A percentile compares a stretch with the other conserved stretches of the same genome.
These are phyloP conservation scores for Passer domesticus DNA, from an alignment of 2,113 vertebrate genomes.

Conservation along the genomic window DNA sequence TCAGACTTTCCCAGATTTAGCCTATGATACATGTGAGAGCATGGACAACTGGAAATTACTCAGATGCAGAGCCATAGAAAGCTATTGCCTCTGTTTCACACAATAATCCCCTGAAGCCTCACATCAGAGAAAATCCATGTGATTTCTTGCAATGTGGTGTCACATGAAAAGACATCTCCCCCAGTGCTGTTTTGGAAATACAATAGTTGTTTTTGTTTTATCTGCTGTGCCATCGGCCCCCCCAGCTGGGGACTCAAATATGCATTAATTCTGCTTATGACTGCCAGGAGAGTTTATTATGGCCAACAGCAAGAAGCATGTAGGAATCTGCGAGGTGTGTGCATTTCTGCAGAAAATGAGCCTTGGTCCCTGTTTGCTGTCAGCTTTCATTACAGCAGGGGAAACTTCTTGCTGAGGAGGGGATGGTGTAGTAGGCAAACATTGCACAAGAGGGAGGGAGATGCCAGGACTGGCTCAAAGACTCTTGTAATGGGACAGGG, in stretches of 20 bases:
- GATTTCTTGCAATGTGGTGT: conserved; percentile 28
- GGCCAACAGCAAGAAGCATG: conserved; percentile 66
- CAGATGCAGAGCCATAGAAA: background rate
- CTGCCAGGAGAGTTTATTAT: conserved; percentile 61
- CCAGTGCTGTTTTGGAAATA: conserved; percentile 41
- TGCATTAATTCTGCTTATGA: conserved; percentile 20
- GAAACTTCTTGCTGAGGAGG: conserved; percentile 15
- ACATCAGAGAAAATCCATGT: conserved; percentile 40
- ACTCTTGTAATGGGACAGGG: background rate
- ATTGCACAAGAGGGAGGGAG: background rate
- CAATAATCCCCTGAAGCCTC: conserved; percentile 32
- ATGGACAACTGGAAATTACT: background rate
- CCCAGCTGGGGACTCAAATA: conserved; percentile 35
- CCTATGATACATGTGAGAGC: background rate
- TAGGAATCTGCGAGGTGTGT: conserved; percentile 55
- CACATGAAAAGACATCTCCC: conserved; percentile 45
- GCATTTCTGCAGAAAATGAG: conserved; percentile 33
- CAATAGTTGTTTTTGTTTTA: conserved; percentile 51
- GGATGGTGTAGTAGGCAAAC: background rate
- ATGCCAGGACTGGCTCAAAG: background rate
- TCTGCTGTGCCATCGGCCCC: conserved; percentile 49
- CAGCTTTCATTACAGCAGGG: conserved; percentile 32
- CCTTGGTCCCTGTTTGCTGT: conserved; percentile 15
- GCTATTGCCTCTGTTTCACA: conserved; percentile 20
- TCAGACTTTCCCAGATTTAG: background rate